These are phyloP conservation scores for Poecilia picta DNA, from an alignment of 2,797 vertebrate genomes.

Conservation along the genomic window DNA sequence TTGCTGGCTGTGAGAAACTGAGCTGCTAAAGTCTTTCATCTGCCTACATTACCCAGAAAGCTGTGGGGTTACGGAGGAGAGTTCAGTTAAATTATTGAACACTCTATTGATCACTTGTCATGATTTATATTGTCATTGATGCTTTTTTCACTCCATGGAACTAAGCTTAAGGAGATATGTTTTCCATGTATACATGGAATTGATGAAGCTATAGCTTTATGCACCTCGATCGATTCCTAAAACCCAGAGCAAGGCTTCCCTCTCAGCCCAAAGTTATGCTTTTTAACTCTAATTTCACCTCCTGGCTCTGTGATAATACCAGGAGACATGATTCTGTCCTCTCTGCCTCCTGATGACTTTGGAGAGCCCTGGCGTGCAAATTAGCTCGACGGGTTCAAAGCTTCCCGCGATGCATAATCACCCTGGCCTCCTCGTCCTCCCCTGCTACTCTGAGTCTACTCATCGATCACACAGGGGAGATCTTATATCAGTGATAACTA, in stretches of 20 bases:
- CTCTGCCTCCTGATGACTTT: conserved; percentile 40
- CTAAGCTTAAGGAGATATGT: conserved; percentile 32
- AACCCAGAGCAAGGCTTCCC: conserved; percentile 17
- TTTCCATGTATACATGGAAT: conserved; percentile 16
- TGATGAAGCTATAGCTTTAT: too few species aligned
- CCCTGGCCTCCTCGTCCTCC: conserved; percentile 30
- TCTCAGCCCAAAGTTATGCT: conserved; percentile 22
- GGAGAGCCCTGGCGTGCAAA: conserved; percentile 40
- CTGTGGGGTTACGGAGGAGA: too few species aligned
- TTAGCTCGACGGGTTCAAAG: conserved; percentile 43
- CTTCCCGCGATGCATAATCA: conserved; percentile 57
- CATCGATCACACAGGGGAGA: conserved; percentile 59
- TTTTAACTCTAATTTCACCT: conserved; percentile 42
- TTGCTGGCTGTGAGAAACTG: too few species aligned
- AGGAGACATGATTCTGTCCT: conserved; percentile 36
- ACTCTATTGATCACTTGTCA: too few species aligned
- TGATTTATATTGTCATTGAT: too few species aligned
- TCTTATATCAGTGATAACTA: conserved; percentile 70
- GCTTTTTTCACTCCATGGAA: conserved; percentile 19
- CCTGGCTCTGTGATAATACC: conserved; percentile 48
- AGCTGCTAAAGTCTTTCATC: too few species aligned
- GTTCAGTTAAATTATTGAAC: too few species aligned
- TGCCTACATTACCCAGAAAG: too few species aligned
- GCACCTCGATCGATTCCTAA: conserved; percentile 44
- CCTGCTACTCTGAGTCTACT: conserved; percentile 38